Evolutionary conservation across 2,797 vertebrate species (phyloP).

Genomic region (Mergus octosetaceus): DNA sequence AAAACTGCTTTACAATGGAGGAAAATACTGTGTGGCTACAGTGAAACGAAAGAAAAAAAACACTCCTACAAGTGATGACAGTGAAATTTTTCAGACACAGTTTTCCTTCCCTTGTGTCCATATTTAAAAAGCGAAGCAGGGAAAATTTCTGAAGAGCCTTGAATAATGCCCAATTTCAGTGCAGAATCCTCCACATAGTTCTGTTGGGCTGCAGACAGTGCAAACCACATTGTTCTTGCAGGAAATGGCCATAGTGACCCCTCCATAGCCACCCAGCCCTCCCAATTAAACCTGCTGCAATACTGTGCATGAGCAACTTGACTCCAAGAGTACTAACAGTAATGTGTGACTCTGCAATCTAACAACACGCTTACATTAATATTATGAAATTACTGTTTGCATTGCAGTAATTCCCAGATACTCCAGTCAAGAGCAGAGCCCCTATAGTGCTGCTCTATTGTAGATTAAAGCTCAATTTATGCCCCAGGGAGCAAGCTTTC

Average conservation of each 20-base stretch:
- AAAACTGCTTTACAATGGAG: neutral
- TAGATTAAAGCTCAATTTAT: neutral
- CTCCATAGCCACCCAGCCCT: neutral
- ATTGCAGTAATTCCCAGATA: constrained; percentile 22
- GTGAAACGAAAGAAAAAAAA: neutral
- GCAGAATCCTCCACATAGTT: neutral
- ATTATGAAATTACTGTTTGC: constrained; percentile 44
- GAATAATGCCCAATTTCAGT: neutral
- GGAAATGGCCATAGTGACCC: neutral
- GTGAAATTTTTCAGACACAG: neutral
- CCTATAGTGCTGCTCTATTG: neutral
- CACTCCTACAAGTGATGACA: neutral
- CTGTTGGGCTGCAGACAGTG: neutral
- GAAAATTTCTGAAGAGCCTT: neutral
- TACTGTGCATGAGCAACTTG: neutral
- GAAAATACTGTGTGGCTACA: neutral
- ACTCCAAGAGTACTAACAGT: neutral
- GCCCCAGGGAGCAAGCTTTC: neutral
- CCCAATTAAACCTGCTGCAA: neutral
- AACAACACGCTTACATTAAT: neutral
- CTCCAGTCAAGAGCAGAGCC: neutral
- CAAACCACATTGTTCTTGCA: neutral
- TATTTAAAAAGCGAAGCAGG: neutral
- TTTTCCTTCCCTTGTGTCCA: neutral
- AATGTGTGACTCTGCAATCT: neutral